These are phyloP conservation scores for Periphyllus acericola DNA, from an alignment of 2,888 invertebrate genomes.

Conservation along the genomic window DNA sequence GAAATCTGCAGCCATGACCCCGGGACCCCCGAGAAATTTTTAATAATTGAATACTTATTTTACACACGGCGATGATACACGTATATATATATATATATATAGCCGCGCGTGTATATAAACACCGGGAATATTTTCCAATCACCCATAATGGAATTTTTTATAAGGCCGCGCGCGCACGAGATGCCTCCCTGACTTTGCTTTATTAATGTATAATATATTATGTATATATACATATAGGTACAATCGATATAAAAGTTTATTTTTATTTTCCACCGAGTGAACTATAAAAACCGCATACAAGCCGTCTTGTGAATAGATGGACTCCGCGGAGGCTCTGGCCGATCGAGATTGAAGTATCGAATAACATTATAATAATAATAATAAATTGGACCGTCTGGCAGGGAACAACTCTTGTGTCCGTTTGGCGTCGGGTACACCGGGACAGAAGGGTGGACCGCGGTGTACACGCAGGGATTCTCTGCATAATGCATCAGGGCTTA, in stretches of 20 bases:
- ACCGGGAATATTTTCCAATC: slow-evolving; percentile 52
- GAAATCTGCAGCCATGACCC: slow-evolving; percentile 33
- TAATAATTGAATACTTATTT: slow-evolving; percentile 60
- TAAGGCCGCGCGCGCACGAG: slow-evolving; percentile 13
- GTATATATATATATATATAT: too few relatives aligned
- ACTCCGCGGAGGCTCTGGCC: background rate
- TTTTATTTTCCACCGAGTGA: slow-evolving; percentile 38
- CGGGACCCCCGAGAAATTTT: slow-evolving; percentile 34
- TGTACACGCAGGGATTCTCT: too few relatives aligned
- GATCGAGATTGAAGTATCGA: slow-evolving; percentile 38
- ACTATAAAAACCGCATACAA: slow-evolving; percentile 29
- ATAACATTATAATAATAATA: background rate
- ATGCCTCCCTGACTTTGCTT: slow-evolving; percentile 22
- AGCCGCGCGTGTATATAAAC: too few relatives aligned
- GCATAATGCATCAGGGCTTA: too few relatives aligned
- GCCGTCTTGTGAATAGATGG: background rate
- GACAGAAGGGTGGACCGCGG: too few relatives aligned
- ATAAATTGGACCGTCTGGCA: background rate
- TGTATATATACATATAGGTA: too few relatives aligned
- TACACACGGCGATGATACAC: slow-evolving; percentile 19
- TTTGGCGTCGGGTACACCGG: background rate
- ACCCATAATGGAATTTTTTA: slow-evolving; percentile 61
- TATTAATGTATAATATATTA: too few relatives aligned
- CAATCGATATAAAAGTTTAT: slow-evolving; percentile 55
- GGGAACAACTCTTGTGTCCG: too few relatives aligned